These are phyloP conservation scores for Sphaerophoria rueppellii DNA, from an alignment of 2,888 invertebrate species.

Conservation along the genomic window DNA sequence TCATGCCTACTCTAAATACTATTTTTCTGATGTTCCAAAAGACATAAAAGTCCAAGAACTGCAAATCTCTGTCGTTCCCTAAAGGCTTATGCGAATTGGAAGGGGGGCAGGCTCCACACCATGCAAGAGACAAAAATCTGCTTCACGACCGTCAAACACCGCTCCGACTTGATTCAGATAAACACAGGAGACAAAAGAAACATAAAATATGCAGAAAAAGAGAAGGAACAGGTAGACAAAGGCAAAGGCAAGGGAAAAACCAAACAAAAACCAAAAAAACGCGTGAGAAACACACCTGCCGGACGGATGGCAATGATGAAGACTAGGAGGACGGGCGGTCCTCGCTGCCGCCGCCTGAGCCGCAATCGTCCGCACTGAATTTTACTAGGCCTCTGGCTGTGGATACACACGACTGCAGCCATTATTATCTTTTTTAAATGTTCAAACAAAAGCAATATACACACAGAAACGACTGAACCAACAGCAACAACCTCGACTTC, in stretches of 20 bases:
- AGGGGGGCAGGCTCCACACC: constrained; percentile 4
- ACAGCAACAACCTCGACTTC: constrained; percentile 5
- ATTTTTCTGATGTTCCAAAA: constrained; percentile 51
- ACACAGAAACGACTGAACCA: constrained; percentile 7
- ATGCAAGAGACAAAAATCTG: constrained; percentile 61
- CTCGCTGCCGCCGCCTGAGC: neutral
- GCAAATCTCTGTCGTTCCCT: constrained; percentile 58
- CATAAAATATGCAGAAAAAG: constrained; percentile 11
- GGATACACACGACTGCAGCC: constrained; percentile 72
- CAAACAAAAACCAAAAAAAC: constrained; percentile 51
- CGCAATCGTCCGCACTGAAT: constrained; percentile 58
- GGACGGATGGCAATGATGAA: constrained; percentile 52
- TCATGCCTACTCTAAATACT: constrained; percentile 53
- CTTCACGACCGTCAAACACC: constrained; percentile 57
- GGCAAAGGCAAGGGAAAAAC: constrained; percentile 36
- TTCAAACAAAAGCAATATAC: constrained; percentile 67
- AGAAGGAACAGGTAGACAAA: constrained; percentile 24
- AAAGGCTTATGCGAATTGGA: neutral
- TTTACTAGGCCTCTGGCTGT: constrained; percentile 73
- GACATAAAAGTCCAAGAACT: constrained; percentile 54
- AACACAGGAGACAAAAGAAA: constrained; percentile 55
- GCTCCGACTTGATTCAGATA: constrained; percentile 38
- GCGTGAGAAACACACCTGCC: constrained; percentile 74
- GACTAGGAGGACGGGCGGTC: neutral
- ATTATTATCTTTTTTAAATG: constrained; percentile 73